Evolutionary conservation across 2,113 vertebrate genomes (phyloP), one percentile per base, ranked within the genome.

Genomic region (Heliornis fulica): DNA sequence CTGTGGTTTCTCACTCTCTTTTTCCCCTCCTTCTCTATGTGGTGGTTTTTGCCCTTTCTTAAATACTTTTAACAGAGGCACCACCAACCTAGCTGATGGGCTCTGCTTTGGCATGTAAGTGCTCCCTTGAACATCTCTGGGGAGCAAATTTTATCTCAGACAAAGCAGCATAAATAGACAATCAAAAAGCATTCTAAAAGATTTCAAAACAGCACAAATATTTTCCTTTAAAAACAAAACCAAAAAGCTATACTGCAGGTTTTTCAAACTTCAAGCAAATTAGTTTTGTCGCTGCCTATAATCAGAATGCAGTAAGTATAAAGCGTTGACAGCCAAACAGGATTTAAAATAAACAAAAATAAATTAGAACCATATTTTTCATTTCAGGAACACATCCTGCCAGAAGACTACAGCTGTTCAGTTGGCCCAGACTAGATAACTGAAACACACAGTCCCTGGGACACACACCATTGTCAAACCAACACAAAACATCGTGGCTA

Each of bases 391-490:
- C 38, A 59, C 28, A 80, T 50, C 76, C 79, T 95, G 90, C 50
- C 96, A 93, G 71, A 86, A 51, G 31, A 85, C 57, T 87, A 57
- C 94, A 97, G 71, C 87, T 95, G 95, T 65, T 91, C 95, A 79
- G 46, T 32, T 96, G 78, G 93, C 69, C 31, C 51, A 83, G 26
- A 78, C 17, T 46, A 84, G 93, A 83, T 84, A 93, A 60, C 21
- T 77, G 88, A 85, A 93, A 64, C 89, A 68, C 80, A 45, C 1
- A 0, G 46, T 65, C 60, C 64, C 64, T 71, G 43, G 53, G 64
- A 94, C 19, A 79, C 36, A 51, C 38, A 75, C 10, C 38, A 78
- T 56, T 87, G 80, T 84, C 59, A 77, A 87, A 34, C 60, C 65
- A 71, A 93, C 48, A 82, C 56, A 93, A 87, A 94, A 56, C 60